Evolutionary conservation across 2,888 invertebrate species (phyloP).

Genomic region (Choreutis nemorana): DNA sequence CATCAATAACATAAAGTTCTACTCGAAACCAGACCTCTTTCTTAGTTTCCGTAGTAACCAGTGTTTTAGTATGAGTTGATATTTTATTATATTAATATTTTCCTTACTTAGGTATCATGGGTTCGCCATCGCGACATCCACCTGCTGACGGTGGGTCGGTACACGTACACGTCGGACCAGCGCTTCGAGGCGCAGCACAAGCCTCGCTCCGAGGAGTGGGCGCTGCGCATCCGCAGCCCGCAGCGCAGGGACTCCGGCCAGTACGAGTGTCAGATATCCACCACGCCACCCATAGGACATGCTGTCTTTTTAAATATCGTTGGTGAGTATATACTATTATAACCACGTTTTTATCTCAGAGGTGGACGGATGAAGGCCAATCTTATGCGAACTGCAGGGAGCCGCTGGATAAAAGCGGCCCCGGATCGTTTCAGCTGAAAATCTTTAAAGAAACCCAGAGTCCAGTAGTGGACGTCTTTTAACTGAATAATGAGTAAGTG

Average conservation of each 20-base stretch:
- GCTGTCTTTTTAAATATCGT: conserved; percentile 83
- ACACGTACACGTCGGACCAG: conserved; percentile 86
- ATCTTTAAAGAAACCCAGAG: too few relatives aligned
- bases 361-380: neutral
- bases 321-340: conserved; percentile 67
- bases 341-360: neutral
- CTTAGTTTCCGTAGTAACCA: conserved; percentile 4
- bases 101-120: conserved; percentile 82
- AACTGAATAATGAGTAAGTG: too few relatives aligned
- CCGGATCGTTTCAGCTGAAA: too few relatives aligned
- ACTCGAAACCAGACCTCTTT: conserved; percentile 7
- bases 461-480: too few relatives aligned
- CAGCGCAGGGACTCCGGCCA: conserved; percentile 88
- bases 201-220: conserved; percentile 89
- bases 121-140: conserved; percentile 91
- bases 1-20: conserved; percentile 8
- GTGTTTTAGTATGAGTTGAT: neutral
- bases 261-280: conserved; percentile 92
- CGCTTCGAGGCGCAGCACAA: conserved; percentile 83
- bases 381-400: neutral
- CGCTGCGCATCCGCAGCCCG: conserved; percentile 68
- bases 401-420: too few relatives aligned
- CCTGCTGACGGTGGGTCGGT: conserved; percentile 86
- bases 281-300: conserved; percentile 87
- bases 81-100: conserved; percentile 4